These are phyloP conservation scores for Sisor rabdophorus DNA, from an alignment of 2,113 vertebrate species.

Conservation along the genomic window DNA sequence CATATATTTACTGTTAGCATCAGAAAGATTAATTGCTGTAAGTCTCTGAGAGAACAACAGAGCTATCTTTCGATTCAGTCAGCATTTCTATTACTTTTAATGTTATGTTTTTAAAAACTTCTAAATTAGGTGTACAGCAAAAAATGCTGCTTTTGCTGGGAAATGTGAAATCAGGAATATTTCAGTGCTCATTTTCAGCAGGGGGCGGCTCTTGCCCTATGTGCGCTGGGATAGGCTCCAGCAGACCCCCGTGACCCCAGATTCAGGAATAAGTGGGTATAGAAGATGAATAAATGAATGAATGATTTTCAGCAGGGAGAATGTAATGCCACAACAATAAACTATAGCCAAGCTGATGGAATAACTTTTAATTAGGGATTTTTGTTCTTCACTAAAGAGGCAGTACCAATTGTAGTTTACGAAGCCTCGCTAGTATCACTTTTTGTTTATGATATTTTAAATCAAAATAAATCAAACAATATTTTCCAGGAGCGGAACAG, in stretches of 20 bases:
- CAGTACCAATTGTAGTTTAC: constrained; percentile 12
- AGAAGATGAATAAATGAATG: too few relatives aligned
- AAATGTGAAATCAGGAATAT: constrained; percentile 25
- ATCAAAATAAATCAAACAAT: background rate
- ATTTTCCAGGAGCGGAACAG: background rate
- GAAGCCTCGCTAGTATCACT: background rate
- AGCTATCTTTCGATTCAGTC: background rate
- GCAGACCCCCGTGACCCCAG: too few relatives aligned
- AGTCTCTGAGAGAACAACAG: background rate
- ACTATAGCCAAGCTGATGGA: background rate
- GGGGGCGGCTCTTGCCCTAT: too few relatives aligned
- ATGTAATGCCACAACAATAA: constrained; percentile 26
- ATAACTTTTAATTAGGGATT: constrained; percentile 35
- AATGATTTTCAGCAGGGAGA: constrained; percentile 8
- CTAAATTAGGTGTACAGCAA: constrained; percentile 12
- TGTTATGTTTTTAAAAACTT: constrained; percentile 13
- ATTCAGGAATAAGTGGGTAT: too few relatives aligned
- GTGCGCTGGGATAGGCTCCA: too few relatives aligned
- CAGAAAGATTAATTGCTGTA: constrained; percentile 2
- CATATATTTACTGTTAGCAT: background rate
- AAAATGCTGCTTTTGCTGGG: constrained; percentile 8
- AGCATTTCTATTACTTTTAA: background rate
- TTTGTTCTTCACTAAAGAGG: constrained; percentile 18
- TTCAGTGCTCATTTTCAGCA: constrained; percentile 7
- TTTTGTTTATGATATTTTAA: constrained; percentile 10